Percentiles rank a stretch among this genome's conserved stretches.
phyloP scores from a whole-genome alignment of 2,797 vertebrate species.

The Balearica regulorum region DNA sequence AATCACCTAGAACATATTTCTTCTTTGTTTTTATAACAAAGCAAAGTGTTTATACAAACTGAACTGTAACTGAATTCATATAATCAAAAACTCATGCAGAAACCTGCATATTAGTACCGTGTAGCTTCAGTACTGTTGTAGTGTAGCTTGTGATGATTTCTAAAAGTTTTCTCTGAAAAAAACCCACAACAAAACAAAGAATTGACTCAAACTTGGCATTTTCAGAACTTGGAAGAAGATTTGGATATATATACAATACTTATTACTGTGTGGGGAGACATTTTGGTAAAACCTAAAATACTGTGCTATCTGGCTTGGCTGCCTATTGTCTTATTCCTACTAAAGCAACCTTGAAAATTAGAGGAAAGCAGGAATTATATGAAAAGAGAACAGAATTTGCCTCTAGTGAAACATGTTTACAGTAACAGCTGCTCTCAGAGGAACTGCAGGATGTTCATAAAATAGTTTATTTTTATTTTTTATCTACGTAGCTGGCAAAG shows the following conservation, averaged over 20 bases:
- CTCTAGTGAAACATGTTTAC: slow-evolving; percentile 50
- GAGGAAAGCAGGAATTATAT: slow-evolving; percentile 36
- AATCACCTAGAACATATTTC: background rate
- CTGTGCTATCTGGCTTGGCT: background rate
- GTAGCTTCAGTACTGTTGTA: background rate
- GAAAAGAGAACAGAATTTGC: slow-evolving; percentile 53
- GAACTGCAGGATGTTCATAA: slow-evolving; percentile 25
- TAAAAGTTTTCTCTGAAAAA: background rate
- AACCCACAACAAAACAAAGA: background rate
- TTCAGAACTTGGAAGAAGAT: background rate
- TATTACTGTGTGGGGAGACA: background rate
- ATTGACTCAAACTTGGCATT: background rate
- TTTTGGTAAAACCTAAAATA: background rate
- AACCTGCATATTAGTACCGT: background rate
- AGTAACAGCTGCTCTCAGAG: slow-evolving; percentile 58
- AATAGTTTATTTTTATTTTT: slow-evolving; percentile 34
- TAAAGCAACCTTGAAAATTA: slow-evolving; percentile 48
- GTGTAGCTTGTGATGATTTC: background rate
- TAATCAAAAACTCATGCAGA: background rate
- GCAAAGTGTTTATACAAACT: background rate
- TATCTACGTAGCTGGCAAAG: background rate
- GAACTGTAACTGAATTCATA: background rate
- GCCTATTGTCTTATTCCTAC: background rate
- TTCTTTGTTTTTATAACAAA: background rate
- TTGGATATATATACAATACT: background rate